Evolutionary conservation across 35 echinoderm and acorn worm genomes (phyloP).

Genomic region (Heliocidaris erythrogramma): DNA sequence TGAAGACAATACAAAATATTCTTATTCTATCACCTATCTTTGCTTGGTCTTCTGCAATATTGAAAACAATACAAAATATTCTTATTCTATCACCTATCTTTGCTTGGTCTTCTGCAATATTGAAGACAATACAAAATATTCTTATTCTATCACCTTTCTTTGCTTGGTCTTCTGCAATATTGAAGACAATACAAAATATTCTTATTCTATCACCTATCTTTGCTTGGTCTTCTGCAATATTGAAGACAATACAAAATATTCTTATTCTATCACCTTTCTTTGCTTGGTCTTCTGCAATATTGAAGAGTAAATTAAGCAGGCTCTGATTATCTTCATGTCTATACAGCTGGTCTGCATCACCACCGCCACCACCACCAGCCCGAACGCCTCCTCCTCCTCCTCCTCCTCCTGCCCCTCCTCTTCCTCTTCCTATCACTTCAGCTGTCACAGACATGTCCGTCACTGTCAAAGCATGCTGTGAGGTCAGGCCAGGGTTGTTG

Average conservation of each 20-base stretch:
- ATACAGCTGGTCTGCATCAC: conserved; percentile 4
- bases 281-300: conserved; percentile 81
- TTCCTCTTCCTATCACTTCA: conserved; percentile 17
- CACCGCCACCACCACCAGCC: not conserved
- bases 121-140: too few relatives aligned
- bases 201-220: conserved; percentile 62
- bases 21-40: conserved; percentile 62
- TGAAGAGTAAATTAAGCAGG: conserved; percentile 76
- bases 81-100: conserved; percentile 62
- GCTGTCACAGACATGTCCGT: conserved; percentile 40
- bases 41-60: conserved; percentile 81
- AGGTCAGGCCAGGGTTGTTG: not conserved
- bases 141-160: conserved; percentile 63
- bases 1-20: too few relatives aligned
- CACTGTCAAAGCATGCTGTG: conserved; percentile 56
- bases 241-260: conserved; percentile 46
- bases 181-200: too few relatives aligned
- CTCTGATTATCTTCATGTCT: conserved; percentile 62
- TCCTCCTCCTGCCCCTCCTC: conserved; percentile 4
- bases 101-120: conserved; percentile 81
- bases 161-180: conserved; percentile 81
- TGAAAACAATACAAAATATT: too few relatives aligned
- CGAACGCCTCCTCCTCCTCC: not conserved
- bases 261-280: conserved; percentile 61
- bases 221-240: conserved; percentile 81